These are phyloP conservation scores for Pitta sordida DNA, from an alignment of 2,113 vertebrate genomes.

Conservation along the genomic window DNA sequence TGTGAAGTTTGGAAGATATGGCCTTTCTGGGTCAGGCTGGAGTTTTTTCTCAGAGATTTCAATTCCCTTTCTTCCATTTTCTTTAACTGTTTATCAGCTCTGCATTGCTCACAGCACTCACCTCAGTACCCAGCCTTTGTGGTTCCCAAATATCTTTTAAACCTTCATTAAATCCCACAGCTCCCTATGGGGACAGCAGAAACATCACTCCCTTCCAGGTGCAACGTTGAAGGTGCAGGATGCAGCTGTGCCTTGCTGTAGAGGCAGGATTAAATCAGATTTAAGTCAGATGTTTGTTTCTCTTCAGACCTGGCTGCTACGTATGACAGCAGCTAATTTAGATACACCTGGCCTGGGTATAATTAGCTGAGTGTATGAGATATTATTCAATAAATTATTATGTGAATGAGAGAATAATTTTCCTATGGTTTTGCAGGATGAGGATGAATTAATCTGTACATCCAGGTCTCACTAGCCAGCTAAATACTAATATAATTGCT, in stretches of 20 bases:
- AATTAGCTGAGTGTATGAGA: background rate
- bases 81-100: background rate
- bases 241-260: background rate
- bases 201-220: background rate
- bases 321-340: background rate
- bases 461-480: background rate
- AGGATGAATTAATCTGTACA: background rate
- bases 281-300: background rate
- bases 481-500: background rate
- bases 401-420: conserved; percentile 2
- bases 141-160: background rate
- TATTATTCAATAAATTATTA: conserved; percentile 16
- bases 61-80: background rate
- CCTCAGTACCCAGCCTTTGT: background rate
- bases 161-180: background rate
- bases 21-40: background rate
- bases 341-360: background rate
- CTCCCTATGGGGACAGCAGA: background rate
- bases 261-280: background rate
- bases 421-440: background rate
- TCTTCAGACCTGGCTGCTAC: background rate
- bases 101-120: background rate
- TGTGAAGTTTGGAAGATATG: background rate
- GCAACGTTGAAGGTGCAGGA: background rate
- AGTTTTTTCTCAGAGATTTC: background rate